Percentiles rank a stretch among this genome's conserved stretches.
phyloP scores from a whole-genome alignment of 2,888 invertebrate genomes.

The Pachliopta kotzebuea region DNA sequence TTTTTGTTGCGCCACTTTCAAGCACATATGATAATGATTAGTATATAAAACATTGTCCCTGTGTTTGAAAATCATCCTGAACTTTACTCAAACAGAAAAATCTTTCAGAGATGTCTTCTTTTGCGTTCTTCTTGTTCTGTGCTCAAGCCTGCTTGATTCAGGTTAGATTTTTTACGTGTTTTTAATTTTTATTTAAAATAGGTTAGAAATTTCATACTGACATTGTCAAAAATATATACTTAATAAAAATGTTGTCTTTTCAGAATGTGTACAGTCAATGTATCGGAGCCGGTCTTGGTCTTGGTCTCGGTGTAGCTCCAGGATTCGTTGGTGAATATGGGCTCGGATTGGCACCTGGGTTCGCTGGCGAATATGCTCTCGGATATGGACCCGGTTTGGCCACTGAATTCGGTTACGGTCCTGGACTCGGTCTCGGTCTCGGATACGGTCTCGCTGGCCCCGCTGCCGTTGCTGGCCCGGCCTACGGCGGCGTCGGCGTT shows the following conservation, averaged over 20 bases:
- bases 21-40: not conserved
- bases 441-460: conserved; percentile 13
- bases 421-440: conserved; percentile 5
- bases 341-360: conserved; percentile 6
- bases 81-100: conserved; percentile 25
- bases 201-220: too few species aligned
- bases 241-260: not conserved
- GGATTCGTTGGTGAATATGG: conserved; percentile 17
- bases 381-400: conserved; percentile 12
- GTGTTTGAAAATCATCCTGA: conserved; percentile 4
- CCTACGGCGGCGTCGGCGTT: conserved; percentile 36
- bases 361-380: conserved; percentile 6
- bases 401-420: conserved; percentile 16
- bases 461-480: not conserved
- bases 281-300: conserved; percentile 1
- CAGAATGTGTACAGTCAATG: conserved; percentile 14
- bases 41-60: conserved; percentile 6
- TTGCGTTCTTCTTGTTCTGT: conserved; percentile 42
- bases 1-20: not conserved
- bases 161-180: conserved; percentile 32
- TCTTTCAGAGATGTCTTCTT: conserved; percentile 39
- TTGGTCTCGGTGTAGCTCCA: not conserved
- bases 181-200: too few species aligned
- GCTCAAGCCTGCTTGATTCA: conserved; percentile 49
- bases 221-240: not conserved